Evolutionary conservation across 2,113 vertebrate genomes (phyloP).

Genomic region (Brachirus orientalis): DNA sequence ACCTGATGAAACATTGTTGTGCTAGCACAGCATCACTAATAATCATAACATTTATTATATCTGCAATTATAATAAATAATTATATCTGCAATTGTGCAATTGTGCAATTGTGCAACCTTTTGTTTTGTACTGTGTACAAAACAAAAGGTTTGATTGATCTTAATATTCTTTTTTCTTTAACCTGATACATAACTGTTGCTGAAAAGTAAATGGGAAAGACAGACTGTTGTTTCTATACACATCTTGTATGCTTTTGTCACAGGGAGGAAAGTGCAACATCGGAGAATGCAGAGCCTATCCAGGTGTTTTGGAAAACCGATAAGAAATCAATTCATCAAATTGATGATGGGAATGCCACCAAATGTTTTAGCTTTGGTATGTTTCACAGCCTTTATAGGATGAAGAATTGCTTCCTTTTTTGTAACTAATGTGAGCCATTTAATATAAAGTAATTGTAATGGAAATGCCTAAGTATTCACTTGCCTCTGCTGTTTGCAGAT

Average conservation of each 20-base stretch:
- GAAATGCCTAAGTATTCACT: neutral
- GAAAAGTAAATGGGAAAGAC: too few relatives aligned
- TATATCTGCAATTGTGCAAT: too few relatives aligned
- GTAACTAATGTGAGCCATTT: neutral
- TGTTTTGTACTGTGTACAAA: too few relatives aligned
- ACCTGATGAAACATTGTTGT: too few relatives aligned
- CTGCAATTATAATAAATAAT: too few relatives aligned
- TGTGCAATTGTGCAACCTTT: too few relatives aligned
- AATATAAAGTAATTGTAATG: neutral
- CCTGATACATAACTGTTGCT: too few relatives aligned
- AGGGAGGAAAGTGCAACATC: slow-evolving; percentile 72
- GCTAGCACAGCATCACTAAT: too few relatives aligned
- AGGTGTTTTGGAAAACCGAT: slow-evolving; percentile 87
- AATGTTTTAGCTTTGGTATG: slow-evolving; percentile 90
- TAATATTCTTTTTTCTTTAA: too few relatives aligned
- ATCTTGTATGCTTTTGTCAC: slow-evolving; percentile 38
- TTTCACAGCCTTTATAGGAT: neutral
- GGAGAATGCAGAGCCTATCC: slow-evolving; percentile 71
- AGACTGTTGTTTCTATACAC: too few relatives aligned
- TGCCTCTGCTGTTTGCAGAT: slow-evolving; percentile 72
- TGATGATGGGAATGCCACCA: slow-evolving; percentile 85
- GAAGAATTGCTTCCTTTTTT: neutral
- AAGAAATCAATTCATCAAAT: slow-evolving; percentile 84
- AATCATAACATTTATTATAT: too few relatives aligned
- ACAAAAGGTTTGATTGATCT: too few relatives aligned